phyloP scores from a whole-genome alignment of 2,888 invertebrate genomes.

The Caenorhabditis plicata region DNA sequence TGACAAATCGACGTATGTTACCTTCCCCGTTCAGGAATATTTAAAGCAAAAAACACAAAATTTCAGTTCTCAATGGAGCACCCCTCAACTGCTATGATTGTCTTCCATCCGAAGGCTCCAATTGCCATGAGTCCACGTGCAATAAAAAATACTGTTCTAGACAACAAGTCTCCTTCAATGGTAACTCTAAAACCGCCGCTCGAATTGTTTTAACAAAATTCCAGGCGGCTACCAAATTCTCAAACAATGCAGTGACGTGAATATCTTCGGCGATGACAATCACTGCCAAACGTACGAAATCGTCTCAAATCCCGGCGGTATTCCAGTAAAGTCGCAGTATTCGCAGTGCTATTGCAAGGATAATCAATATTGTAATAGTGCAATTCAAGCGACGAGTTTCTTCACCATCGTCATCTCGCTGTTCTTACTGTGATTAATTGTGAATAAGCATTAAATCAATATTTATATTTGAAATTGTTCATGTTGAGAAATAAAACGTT shows the following conservation, averaged over 20 bases:
- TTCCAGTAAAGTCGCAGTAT: conserved; percentile 26
- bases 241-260: conserved; percentile 45
- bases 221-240: conserved; percentile 31
- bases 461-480: no score
- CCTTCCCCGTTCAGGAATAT: background rate
- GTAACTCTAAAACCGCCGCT: conserved; percentile 5
- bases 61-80: conserved; percentile 31
- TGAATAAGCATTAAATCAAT: no score
- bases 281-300: conserved; percentile 32
- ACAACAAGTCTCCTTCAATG: conserved; percentile 25
- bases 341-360: conserved; percentile 43
- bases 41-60: background rate
- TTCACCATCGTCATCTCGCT: no score
- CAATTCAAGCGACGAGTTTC: no score
- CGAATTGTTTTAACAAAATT: background rate
- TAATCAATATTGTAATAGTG: conserved; percentile 42
- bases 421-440: no score
- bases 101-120: conserved; percentile 26
- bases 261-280: conserved; percentile 40
- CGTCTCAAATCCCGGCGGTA: conserved; percentile 35
- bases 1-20: no score
- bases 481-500: no score
- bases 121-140: conserved; percentile 41
- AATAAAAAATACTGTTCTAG: conserved; percentile 48
- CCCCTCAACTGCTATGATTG: conserved; percentile 46